Evolutionary conservation across 1,140 invertebrate genomes (phyloP), one percentile per base, ranked within the genome.

Genomic region (Calliphora vicina): DNA sequence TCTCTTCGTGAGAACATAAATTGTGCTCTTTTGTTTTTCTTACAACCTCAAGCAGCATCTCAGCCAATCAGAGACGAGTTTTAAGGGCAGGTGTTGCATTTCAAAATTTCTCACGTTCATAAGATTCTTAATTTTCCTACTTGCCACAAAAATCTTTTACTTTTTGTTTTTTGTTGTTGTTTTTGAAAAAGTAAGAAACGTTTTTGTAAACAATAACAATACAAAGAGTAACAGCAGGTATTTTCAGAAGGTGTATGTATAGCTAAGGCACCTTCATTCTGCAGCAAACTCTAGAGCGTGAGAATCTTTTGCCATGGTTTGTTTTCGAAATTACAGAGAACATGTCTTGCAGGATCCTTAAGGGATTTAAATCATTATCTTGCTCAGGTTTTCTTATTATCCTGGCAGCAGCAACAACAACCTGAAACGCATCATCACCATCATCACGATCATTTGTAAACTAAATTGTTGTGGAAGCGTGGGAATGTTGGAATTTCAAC

Each of bases 51-150:
- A 5, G 4, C 84, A 86, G 86, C 85, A 85, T 88, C 88, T 89
- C 84, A 29, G 71, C 88, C 88, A 89, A 89, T 88, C 88, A 81
- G 67, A 84, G 73, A 25, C 13, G 45, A n/a, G 17, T 45, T 57
- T 74, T 17, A 72, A 81, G 43, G 76, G 86, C 87, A 89, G 88
- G 88, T 89, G 87, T 82, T 85, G 78, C 83, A 73, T 80, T 83
- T 80, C 67, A 84, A 84, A 89, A 83, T 86, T 89, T 89, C 88
- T 87, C 88, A 89, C 86, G 88, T 87, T 88, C 78, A 45, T 17
- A 23, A 67, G 61, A 25, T 57, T 57, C 50, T 57, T 57, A 6
- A 45, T 20, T 45, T 15, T 50, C 45, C n/a, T 82, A 35, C 42
- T 67, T 43, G 42, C 29, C 12, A 72, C 35, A 27, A 29, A 27